Conservation (phyloP, 2,113 vertebrate genomes). For the Tylochromis polylepis region DNA sequence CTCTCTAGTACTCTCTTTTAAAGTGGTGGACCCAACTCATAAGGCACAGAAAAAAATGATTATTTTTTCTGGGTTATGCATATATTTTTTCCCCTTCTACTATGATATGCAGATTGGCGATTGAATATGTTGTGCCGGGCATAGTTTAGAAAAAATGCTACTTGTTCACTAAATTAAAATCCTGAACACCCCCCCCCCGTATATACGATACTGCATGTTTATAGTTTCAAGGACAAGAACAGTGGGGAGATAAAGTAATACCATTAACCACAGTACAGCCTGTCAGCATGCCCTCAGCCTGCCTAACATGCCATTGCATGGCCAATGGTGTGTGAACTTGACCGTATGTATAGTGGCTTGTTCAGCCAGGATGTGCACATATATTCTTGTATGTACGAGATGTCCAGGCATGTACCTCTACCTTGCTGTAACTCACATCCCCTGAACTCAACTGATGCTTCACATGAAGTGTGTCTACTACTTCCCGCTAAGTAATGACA, state of each 20-base stretch:
- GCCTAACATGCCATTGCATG: slow-evolving; percentile 42
- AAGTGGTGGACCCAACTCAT: neutral
- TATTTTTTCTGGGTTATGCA: neutral
- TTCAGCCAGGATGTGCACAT: neutral
- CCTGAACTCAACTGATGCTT: neutral
- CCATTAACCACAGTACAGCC: slow-evolving; percentile 24
- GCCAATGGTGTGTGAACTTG: neutral
- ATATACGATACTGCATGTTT: slow-evolving; percentile 17
- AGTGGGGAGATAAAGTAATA: slow-evolving; percentile 45
- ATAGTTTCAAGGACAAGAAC: slow-evolving; percentile 51
- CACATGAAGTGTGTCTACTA: slow-evolving; percentile 26
- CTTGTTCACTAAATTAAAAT: neutral
- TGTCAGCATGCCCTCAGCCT: slow-evolving; percentile 11
- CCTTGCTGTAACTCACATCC: slow-evolving; percentile 48
- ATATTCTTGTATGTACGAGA: neutral
- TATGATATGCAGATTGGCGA: neutral
- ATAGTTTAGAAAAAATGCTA: neutral
- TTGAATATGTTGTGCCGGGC: neutral
- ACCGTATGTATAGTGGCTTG: neutral
- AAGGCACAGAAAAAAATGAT: neutral
- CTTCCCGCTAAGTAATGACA: slow-evolving; percentile 69
- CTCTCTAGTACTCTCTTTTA: neutral
- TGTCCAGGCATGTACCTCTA: slow-evolving; percentile 14
- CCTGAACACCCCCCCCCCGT: fast-evolving
- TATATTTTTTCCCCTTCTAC: neutral